Evolutionary conservation across 30 jellyfish, hydroid and myxozoan species (phyloP).

Genomic region (Haliclystus octoradiatus): DNA sequence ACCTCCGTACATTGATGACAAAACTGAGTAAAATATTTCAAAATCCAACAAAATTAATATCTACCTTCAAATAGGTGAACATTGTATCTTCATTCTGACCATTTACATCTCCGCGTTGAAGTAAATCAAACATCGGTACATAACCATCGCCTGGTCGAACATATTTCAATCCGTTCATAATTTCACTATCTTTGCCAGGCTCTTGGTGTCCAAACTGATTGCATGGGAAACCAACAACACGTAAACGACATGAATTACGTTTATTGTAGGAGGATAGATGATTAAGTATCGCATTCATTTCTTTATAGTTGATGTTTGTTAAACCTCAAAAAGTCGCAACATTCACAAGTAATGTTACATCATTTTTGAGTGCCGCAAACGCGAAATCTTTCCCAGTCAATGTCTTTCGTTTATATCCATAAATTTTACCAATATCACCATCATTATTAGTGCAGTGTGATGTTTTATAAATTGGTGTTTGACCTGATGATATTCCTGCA

Average conservation of each 20-base stretch:
- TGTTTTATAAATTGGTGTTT: background rate
- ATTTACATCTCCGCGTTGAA: constrained; percentile 71
- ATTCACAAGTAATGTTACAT: background rate
- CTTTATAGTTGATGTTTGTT: constrained; percentile 44
- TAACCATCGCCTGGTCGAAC: constrained; percentile 95
- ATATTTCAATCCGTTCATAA: constrained; percentile 55
- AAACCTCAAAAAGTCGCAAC: constrained; percentile 80
- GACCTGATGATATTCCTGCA: too few relatives aligned
- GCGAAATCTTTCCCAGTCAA: background rate
- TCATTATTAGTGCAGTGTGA: background rate
- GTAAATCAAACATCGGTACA: constrained; percentile 59
- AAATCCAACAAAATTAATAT: background rate
- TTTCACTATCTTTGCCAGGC: constrained; percentile 72
- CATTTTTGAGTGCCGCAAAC: background rate
- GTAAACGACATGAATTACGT: constrained; percentile 27
- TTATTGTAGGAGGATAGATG: constrained; percentile 43
- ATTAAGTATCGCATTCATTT: constrained; percentile 78
- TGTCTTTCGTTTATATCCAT: background rate
- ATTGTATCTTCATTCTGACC: constrained; percentile 59
- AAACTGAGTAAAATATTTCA: too few relatives aligned
- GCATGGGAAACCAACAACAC: constrained; percentile 62
- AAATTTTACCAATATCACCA: background rate
- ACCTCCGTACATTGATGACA: too few relatives aligned
- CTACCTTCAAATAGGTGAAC: constrained; percentile 70
- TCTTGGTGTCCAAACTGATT: constrained; percentile 82